Conservation (phyloP, 2,888 invertebrate genomes). For the Sphaerolaimus hirsutus region DNA sequence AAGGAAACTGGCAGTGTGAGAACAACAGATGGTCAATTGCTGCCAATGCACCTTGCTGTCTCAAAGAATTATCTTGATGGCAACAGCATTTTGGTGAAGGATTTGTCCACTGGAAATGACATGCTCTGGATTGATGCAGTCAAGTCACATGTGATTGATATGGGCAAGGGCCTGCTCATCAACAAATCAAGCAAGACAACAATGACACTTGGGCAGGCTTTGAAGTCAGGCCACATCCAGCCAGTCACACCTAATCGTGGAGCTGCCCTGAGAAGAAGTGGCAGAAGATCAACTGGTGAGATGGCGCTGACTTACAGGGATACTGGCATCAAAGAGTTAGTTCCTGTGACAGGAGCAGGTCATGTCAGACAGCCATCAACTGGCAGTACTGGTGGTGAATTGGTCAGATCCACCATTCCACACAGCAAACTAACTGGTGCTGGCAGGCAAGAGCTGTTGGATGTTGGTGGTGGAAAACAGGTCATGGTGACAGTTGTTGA, state of each 20-base stretch:
- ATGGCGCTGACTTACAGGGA: neutral
- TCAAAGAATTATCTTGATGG: conserved; percentile 54
- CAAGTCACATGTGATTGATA: conserved; percentile 11
- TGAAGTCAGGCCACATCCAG: conserved; percentile 11
- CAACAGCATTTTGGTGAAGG: conserved; percentile 11
- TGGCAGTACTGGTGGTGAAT: too few species aligned
- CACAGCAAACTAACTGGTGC: conserved; percentile 5
- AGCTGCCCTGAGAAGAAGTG: too few species aligned
- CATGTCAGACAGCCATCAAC: too few species aligned
- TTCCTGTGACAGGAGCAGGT: too few species aligned
- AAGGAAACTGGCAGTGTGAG: conserved; percentile 47
- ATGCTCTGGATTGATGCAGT: conserved; percentile 22
- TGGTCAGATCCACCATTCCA: conserved; percentile 8
- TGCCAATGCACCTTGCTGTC: conserved; percentile 58
- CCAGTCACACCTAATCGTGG: too few species aligned
- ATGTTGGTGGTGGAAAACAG: conserved; percentile 23
- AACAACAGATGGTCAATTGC: conserved; percentile 49
- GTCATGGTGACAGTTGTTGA: conserved; percentile 23
- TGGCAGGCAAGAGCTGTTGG: conserved; percentile 17
- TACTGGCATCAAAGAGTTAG: too few species aligned
- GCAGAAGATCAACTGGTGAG: too few species aligned
- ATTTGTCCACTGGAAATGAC: conserved; percentile 14
- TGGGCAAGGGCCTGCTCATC: conserved; percentile 23
- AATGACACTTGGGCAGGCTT: conserved; percentile 13
- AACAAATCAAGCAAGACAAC: conserved; percentile 25